Evolutionary conservation across 2,888 invertebrate species (phyloP), one percentile per base, ranked within the genome.

Genomic region (Leucoptera coffeella): DNA sequence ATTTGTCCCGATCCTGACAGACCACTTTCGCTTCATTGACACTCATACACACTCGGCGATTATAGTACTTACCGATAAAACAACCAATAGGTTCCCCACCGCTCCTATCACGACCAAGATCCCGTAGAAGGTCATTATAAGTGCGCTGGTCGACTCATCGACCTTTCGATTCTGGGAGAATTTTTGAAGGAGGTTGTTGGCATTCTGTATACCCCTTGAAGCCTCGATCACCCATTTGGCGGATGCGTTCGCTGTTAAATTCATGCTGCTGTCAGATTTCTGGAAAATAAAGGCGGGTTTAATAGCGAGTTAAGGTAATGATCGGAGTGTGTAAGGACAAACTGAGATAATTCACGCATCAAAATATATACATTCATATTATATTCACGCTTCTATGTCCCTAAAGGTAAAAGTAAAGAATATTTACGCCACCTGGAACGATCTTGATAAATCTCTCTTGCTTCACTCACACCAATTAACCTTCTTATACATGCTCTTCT

Each of bases 61-160:
- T n/a, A 17, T 17, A 29, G 36, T 42, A 56, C 69, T 67, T 45
- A 72, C 78, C 35, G 77, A 77, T 33, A 77, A 62, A 34, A 93
- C 90, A 39, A 93, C 92, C 24, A 94, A 71, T 7, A 81, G 80
- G 58, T 93, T 94, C 23, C 93, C 93, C 28, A 85, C 65, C 3
- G 87, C 82, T 20, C 93, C 93, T 28, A 89, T 78, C 9, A 83
- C 57, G 31, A 91, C 90, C 40, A 92, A 67, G 32, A 82, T 65
- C 12, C 78, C 74, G 61, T 88, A 89, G 43, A 82, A 74, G 1
- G 76, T 62, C 25, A 86, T 79, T 7, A 88, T 73, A 3, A 77
- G 50, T 4, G 79, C 72, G 43, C 81, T 77, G 15, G 82, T 80
- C 0, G 78, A 76, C 33, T 81, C 81, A 37, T 82, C 81, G 22